Evolutionary conservation across 2,797 vertebrate species (phyloP), one percentile per base, ranked within the genome.

Genomic region (Cirrhinus molitorella): DNA sequence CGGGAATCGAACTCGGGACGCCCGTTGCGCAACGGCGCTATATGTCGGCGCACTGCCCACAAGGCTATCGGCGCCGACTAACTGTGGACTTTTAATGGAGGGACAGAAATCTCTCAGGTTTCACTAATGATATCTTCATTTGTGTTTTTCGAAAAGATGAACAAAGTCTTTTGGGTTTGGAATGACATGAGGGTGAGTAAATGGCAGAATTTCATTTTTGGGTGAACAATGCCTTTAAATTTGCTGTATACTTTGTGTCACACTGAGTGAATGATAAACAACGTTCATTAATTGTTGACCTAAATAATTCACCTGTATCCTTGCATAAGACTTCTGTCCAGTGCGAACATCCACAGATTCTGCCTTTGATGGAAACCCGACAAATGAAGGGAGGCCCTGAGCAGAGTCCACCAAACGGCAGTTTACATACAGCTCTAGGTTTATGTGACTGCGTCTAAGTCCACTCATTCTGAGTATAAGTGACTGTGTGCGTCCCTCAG

Each of bases 341-440:
- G 94, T 96, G 51, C 95, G 94, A 68, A 96, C 90, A 86, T 96
- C 96, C 5, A 96, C 89, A 2, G 93, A 88, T 34, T 92, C 93
- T 40, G 94, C 91, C 87, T 95, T 93, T 0, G 90, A 92, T 34
- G 94, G 93, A 10, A 95, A 93, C 16, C 94, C 92, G 78, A 93
- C 92, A 28, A 96, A 88, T 73, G 93, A 89, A 0, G 96, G 96
- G 4, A 95, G 94, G 25, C 94, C 94, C n/a, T 92, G 88, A 1
- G 94, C 93, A 80, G 96, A 95, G 86, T 97, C 96, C 3, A 86
- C 90, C 86, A 94, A 91, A 81, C 94, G 95, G 90, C 96, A 97
- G 92, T 96, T 96, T 4, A 96, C 92, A 0, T 96, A 96, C 63
- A 97, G 95, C 88, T 96, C 95, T 70, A 95, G 45, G 14, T 90